Evolutionary conservation across 2,113 vertebrate species (phyloP), one percentile per base, ranked within the genome.

Genomic region (Pedionomus torquatus): DNA sequence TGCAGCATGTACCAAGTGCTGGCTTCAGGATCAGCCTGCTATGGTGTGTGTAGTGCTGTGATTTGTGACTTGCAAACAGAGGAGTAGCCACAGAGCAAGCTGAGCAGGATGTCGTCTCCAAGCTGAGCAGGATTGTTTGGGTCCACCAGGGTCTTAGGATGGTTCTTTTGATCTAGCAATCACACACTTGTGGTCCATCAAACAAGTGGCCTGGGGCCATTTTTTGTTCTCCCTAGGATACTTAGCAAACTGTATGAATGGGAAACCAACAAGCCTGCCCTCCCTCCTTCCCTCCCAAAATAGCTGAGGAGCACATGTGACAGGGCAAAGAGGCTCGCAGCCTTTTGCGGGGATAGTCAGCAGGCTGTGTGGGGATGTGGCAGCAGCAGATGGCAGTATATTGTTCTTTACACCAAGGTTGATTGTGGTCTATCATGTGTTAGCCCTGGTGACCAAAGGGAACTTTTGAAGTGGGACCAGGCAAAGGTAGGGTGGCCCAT

Each of bases 21-120:
- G 64, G 76, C 46, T 65, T 71, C 7, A 5, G 68, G 51, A 43
- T 63, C 33, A 11, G 44, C 8, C 19, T 0, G 0, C 49, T 69
- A 44, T 7, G 0, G 9, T 37, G 20, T 25, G 28, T 61, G 46
- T 15, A 37, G 49, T 23, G 10, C 1, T 44, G 1, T 48, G 75
- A 17, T 61, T 68, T 13, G 2, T 52, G 75, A 17, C 65, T 69
- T 83, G 30, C 64, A 76, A 65, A 17, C 44, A 51, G 15, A 55
- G 77, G 46, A 94, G 65, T 6, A 78, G 69, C 43, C 61, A 52
- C 12, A 17, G 68, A 78, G 49, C 61, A 37, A 41, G 61, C 64
- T 57, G 54, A 46, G 66, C 95, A 76, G 54, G 26, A 68, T 66
- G 94, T 86, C 71, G n/a, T 69, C 61, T 81, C 33, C 61, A 15